These are phyloP conservation scores for Drosophila elegans DNA, from an alignment of 1,140 invertebrate genomes.

Conservation along the genomic window DNA sequence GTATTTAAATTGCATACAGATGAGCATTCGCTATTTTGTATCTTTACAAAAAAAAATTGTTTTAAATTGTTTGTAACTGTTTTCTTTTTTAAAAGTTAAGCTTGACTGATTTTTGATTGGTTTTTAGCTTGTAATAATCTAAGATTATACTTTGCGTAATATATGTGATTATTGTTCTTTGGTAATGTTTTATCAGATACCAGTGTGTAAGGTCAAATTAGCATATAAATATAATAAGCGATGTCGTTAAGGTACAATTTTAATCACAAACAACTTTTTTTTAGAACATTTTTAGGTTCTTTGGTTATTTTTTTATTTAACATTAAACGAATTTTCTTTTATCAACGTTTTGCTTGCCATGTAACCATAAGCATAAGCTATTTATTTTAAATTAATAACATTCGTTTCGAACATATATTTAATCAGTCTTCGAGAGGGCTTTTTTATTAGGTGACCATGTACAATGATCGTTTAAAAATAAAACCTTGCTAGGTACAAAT, in stretches of 20 bases:
- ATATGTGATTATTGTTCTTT: background rate
- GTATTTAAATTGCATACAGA: background rate
- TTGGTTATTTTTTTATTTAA: no score
- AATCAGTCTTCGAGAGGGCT: conserved; percentile 21
- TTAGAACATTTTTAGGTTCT: no score
- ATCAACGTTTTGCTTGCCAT: no score
- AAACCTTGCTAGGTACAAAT: background rate
- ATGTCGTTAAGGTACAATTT: no score
- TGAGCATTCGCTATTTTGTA: background rate
- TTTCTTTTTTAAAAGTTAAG: background rate
- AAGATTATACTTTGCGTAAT: background rate
- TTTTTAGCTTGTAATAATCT: background rate
- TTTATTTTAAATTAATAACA: no score
- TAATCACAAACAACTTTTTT: no score
- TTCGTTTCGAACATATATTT: conserved; percentile 1
- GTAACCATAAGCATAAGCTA: no score
- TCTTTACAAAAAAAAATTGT: background rate
- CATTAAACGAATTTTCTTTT: no score
- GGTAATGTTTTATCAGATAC: background rate
- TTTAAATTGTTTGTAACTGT: background rate
- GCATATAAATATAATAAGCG: background rate
- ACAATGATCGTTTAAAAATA: conserved; percentile 9
- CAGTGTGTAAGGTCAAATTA: background rate
- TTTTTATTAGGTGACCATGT: conserved; percentile 13
- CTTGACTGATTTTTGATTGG: no score